Base-by-base conservation (phyloP, 2,797 vertebrate species). In the Lepilemur septentrionalis region DNA sequence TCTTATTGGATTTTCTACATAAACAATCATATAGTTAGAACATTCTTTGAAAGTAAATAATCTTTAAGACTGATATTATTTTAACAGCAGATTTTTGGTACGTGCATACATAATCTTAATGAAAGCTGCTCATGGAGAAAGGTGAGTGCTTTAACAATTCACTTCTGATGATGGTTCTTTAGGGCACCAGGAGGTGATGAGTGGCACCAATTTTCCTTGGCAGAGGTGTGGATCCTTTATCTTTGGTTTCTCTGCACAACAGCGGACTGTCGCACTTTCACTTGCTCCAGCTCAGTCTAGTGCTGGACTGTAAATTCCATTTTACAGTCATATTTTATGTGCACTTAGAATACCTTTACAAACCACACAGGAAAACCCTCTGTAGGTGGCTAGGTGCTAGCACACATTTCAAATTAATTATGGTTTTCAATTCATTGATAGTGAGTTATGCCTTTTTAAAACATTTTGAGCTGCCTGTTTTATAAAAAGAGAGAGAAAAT, bases 381-480 rank as follows among this genome's bases (percentile, higher is more conserved):
- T n/a, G 15, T 52, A 23, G 41, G 4, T 59, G 28, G 14, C 41
- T 73, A 59, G 70, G 75, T 72, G 30, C 73, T 57, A 82, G 41
- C 5, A 52, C 5, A 88, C 35, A n/a, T 93, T 92, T 91, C 41
- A 92, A 41, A 79, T 67, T 89, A 84, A 80, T 89, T n/a, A 84
- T 61, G 41, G 23, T 25, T 95, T 94, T 91, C 63, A 88, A 32
- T 84, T 95, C 30, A 48, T 4, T 55, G 65, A 80, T 61, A 55
- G 63, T 88, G 72, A 91, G 23, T 69, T 91, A 83, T 63, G 55
- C 67, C 10, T 23, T 82, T 85, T 41, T 3, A 35, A 88, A 85
- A 91, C 20, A 35, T 76, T 90, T 93, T 80, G 43, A 88, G 38
- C 43, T 59, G n/a, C n/a, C 17, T 61, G 11, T 46, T 95, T 86